Percentiles rank a stretch among this genome's conserved stretches.
Evolutionary conservation across 2,888 invertebrate species (phyloP).

Genomic region (Acanthococcus lagerstroemiae): DNA sequence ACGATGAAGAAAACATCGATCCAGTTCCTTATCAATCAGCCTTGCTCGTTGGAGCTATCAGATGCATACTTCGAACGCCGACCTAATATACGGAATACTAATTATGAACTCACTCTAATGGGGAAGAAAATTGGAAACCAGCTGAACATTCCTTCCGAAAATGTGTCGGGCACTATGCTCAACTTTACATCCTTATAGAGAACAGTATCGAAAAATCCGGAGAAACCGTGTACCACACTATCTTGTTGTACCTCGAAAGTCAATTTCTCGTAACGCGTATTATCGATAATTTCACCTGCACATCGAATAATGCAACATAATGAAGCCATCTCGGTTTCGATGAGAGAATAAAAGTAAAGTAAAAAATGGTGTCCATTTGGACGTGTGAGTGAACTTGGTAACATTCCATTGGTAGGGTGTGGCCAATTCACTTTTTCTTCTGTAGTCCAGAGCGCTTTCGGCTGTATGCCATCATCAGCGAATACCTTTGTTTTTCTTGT

Average conservation of each 20-base stretch:
- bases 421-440: too few species aligned
- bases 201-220: conserved; percentile 86
- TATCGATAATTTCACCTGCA: conserved; percentile 9
- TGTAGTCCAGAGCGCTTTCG: too few species aligned
- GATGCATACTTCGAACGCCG: not conserved
- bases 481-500: too few species aligned
- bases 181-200: conserved; percentile 74
- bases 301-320: not conserved
- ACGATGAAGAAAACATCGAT: not conserved
- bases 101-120: conserved; percentile 60
- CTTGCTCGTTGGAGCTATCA: not conserved
- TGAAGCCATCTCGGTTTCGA: not conserved
- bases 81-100: conserved; percentile 1
- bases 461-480: too few species aligned
- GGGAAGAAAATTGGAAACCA: conserved; percentile 98
- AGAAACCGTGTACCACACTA: conserved; percentile 83
- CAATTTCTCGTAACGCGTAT: conserved; percentile 12
- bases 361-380: too few species aligned
- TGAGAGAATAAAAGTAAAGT: too few species aligned
- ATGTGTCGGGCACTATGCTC: conserved; percentile 81
- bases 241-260: conserved; percentile 60
- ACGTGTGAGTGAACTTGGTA: too few species aligned
- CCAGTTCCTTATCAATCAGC: too few species aligned
- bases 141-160: conserved; percentile 86
- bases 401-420: too few species aligned